phyloP scores from a whole-genome alignment of 2,888 invertebrate genomes.

The Limnephilus auricula region DNA sequence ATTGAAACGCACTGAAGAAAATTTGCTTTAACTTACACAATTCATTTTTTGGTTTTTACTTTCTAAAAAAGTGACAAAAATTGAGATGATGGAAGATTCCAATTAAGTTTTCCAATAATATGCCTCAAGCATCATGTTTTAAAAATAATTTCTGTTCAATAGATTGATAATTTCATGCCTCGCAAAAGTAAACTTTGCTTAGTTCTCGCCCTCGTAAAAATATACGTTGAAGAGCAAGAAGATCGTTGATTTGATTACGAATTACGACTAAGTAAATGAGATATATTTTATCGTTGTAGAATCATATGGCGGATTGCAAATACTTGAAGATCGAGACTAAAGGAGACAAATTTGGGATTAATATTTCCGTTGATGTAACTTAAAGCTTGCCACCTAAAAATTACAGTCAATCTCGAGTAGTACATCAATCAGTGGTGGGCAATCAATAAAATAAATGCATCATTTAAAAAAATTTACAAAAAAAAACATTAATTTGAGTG shows the following conservation, averaged over 20 bases:
- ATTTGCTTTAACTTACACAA: background rate
- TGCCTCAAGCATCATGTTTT: background rate
- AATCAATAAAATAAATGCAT: background rate
- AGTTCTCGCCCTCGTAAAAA: background rate
- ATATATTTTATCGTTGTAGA: background rate
- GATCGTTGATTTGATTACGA: background rate
- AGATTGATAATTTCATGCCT: background rate
- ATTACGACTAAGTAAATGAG: background rate
- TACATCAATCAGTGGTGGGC: background rate
- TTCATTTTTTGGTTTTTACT: background rate
- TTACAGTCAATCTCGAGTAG: background rate
- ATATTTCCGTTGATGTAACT: no score
- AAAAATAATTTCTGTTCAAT: background rate
- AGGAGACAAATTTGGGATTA: no score
- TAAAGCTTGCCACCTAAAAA: background rate
- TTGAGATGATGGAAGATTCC: background rate
- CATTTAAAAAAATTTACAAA: no score
- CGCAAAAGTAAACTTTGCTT: background rate
- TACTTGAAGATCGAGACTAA: no score
- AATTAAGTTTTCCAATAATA: background rate
- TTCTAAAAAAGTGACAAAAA: background rate
- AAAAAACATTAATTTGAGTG: no score
- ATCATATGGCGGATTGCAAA: background rate
- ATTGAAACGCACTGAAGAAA: background rate
- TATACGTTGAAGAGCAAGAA: background rate